Evolutionary conservation across 1,140 invertebrate genomes (phyloP).

Genomic region (Rhopalosiphum padi): DNA sequence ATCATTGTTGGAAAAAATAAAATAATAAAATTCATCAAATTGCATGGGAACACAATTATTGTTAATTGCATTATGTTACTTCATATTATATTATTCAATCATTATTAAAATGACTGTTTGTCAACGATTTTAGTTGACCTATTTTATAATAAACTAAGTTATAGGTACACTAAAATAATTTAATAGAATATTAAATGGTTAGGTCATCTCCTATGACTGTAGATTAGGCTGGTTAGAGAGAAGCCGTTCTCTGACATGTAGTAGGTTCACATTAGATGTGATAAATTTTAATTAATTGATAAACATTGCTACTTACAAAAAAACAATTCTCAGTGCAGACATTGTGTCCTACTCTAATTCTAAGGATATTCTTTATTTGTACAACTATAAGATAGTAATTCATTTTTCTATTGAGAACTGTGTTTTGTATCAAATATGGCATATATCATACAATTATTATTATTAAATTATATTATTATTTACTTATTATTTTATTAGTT

Average conservation of each 20-base stretch:
- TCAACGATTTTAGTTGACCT: not conserved
- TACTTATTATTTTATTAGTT: no score
- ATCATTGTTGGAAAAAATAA: not conserved
- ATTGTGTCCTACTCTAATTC: no score
- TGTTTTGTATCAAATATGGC: no score
- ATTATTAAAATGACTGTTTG: not conserved
- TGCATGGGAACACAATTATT: not conserved
- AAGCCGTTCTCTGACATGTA: not conserved
- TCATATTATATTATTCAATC: not conserved
- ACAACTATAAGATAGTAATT: no score
- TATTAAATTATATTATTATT: no score
- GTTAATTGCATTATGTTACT: not conserved
- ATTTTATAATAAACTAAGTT: not conserved
- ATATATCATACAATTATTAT: no score
- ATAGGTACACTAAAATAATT: not conserved
- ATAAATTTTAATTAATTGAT: not conserved
- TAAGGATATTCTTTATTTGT: no score
- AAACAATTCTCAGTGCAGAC: no score
- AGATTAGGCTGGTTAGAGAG: accelerated
- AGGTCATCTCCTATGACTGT: not conserved
- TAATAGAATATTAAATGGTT: not conserved
- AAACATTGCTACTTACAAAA: not conserved
- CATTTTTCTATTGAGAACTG: no score
- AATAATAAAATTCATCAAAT: not conserved
- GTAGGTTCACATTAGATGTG: not conserved